phyloP scores from a whole-genome alignment of 2,113 vertebrate species.

The Cyprichromis sp. region DNA sequence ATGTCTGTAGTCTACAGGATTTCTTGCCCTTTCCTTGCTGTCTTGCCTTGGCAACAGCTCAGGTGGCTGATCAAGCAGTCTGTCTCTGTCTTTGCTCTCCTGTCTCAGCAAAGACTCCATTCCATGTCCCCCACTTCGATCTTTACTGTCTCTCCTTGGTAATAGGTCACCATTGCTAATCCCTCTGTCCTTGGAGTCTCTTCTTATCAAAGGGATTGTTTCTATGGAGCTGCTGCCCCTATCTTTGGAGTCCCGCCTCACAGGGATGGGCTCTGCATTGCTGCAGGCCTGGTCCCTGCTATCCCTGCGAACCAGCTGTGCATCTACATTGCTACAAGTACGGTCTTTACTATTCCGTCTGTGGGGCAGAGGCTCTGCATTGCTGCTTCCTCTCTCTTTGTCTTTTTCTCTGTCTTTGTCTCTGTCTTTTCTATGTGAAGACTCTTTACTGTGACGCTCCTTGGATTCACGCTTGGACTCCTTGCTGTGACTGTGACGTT shows the following conservation, averaged over 20 bases:
- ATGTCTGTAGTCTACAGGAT: conserved; percentile 45
- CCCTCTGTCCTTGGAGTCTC: conserved; percentile 65
- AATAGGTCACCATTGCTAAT: conserved; percentile 64
- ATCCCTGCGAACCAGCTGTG: conserved; percentile 42
- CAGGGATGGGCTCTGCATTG: conserved; percentile 36
- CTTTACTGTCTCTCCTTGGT: conserved; percentile 63
- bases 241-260: conserved; percentile 58
- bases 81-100: conserved; percentile 63
- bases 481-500: conserved; percentile 68
- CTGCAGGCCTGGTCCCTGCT: conserved; percentile 62
- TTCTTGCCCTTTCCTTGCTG: conserved; percentile 57
- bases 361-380: conserved; percentile 41
- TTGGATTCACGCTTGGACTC: conserved; percentile 71
- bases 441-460: conserved; percentile 66
- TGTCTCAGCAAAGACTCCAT: conserved; percentile 46
- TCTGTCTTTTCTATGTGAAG: conserved; percentile 60
- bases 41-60: conserved; percentile 60
- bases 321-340: conserved; percentile 38
- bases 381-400: conserved; percentile 33
- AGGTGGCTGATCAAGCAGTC: conserved; percentile 51
- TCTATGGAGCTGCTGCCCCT: conserved; percentile 33
- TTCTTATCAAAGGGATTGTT: conserved; percentile 31
- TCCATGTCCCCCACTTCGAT: conserved; percentile 39
- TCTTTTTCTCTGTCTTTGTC: conserved; percentile 24
- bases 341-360: conserved; percentile 66